Evolutionary conservation across 2,113 vertebrate genomes (phyloP).

Genomic region (Alectura lathami): DNA sequence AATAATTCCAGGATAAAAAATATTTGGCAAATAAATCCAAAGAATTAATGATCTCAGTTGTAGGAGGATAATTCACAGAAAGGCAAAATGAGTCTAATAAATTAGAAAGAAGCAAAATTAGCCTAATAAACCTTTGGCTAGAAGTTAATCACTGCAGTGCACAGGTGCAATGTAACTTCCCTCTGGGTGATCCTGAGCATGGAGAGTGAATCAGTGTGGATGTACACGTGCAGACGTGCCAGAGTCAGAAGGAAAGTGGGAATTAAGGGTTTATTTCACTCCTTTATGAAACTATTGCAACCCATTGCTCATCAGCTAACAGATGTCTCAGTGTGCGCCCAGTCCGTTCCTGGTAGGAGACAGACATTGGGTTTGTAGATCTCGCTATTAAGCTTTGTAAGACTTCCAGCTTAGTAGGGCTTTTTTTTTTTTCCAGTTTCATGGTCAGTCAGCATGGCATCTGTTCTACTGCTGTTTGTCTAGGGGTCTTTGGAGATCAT

Average conservation of each 20-base stretch:
- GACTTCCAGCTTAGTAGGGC: not conserved
- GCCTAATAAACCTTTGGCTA: not conserved
- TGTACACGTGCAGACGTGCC: not conserved
- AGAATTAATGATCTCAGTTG: not conserved
- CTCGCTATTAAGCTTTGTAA: not conserved
- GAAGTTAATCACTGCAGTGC: not conserved
- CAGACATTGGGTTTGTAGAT: not conserved
- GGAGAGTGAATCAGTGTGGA: not conserved
- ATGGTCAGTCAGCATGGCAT: constrained; percentile 6
- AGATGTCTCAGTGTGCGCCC: not conserved
- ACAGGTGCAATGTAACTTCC: not conserved
- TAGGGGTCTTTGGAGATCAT: not conserved
- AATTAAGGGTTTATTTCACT: not conserved
- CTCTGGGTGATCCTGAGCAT: not conserved
- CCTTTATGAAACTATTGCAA: not conserved
- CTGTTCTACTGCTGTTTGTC: not conserved
- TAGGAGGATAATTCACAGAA: not conserved
- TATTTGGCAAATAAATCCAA: constrained; percentile 13
- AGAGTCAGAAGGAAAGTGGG: not conserved
- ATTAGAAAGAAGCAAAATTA: constrained; percentile 7
- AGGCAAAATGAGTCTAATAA: not conserved
- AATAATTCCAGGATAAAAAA: not conserved
- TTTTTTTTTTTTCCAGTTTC: not conserved
- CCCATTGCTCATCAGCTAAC: not conserved
- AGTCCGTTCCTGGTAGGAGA: not conserved